Conservation (phyloP, 2,797 vertebrate species). For the Notoglanidium macrostoma region DNA sequence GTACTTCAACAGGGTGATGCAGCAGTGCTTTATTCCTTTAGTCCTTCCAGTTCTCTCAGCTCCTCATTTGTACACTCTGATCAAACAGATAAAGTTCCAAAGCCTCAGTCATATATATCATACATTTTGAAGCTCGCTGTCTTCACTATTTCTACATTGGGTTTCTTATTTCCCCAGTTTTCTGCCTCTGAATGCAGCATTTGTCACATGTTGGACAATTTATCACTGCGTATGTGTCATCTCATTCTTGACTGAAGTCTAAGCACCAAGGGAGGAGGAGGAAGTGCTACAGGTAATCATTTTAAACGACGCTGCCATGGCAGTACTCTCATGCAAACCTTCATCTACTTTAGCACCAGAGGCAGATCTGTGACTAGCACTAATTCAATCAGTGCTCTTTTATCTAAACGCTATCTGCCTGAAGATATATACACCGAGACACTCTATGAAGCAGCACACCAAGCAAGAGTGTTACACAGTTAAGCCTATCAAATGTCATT, state of each 20-base stretch:
- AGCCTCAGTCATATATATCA: neutral
- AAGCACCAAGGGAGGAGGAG: slow-evolving; percentile 21
- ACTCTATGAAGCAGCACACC: slow-evolving; percentile 12
- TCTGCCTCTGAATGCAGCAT: neutral
- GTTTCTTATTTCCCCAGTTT: neutral
- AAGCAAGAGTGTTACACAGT: slow-evolving; percentile 22
- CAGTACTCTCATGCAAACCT: slow-evolving; percentile 30
- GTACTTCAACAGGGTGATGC: neutral
- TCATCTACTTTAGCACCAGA: slow-evolving; percentile 25
- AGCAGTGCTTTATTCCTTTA: neutral
- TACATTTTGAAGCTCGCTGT: neutral
- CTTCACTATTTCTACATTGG: neutral
- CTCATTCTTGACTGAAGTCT: slow-evolving; percentile 39
- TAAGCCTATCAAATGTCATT: slow-evolving; percentile 6
- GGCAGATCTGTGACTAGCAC: slow-evolving; percentile 47
- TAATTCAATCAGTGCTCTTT: slow-evolving; percentile 50
- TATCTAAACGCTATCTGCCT: slow-evolving; percentile 40
- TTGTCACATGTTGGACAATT: neutral
- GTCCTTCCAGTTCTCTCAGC: neutral
- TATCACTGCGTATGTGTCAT: neutral
- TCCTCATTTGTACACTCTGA: neutral
- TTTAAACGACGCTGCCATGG: slow-evolving; percentile 29
- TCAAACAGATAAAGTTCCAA: neutral
- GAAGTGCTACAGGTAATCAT: slow-evolving; percentile 36
- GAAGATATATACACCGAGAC: slow-evolving; percentile 26